These are phyloP conservation scores for Colinus virginianus DNA, from an alignment of 2,113 vertebrate species.

Conservation along the genomic window DNA sequence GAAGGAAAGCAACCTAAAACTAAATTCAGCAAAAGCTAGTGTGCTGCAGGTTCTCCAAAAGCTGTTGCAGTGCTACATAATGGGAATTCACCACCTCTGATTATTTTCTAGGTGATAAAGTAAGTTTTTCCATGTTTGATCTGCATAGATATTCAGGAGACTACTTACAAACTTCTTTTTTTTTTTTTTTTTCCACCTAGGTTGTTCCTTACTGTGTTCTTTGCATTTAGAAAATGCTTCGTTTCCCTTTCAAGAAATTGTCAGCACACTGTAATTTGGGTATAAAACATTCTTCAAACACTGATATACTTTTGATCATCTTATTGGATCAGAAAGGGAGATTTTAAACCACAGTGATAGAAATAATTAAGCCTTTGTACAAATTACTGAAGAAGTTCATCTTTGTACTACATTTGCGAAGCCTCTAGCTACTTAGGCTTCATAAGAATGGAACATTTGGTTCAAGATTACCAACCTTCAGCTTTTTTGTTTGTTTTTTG, in stretches of 20 bases:
- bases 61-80: not conserved
- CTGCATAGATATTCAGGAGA: not conserved
- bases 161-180: no score
- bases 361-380: not conserved
- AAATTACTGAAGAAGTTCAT: not conserved
- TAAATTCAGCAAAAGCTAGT: not conserved
- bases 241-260: not conserved
- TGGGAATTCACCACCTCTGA: not conserved
- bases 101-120: not conserved
- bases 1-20: not conserved
- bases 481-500: not conserved
- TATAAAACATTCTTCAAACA: not conserved
- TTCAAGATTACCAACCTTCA: not conserved
- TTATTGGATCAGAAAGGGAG: not conserved
- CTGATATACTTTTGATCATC: not conserved
- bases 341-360: not conserved
- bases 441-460: not conserved
- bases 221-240: not conserved
- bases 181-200: not conserved
- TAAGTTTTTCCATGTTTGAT: not conserved
- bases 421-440: not conserved
- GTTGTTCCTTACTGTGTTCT: not conserved
- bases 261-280: not conserved
- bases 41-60: not conserved
- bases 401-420: not conserved